Conservation (phyloP, 2,888 invertebrate genomes). For the Monopis laevigella region DNA sequence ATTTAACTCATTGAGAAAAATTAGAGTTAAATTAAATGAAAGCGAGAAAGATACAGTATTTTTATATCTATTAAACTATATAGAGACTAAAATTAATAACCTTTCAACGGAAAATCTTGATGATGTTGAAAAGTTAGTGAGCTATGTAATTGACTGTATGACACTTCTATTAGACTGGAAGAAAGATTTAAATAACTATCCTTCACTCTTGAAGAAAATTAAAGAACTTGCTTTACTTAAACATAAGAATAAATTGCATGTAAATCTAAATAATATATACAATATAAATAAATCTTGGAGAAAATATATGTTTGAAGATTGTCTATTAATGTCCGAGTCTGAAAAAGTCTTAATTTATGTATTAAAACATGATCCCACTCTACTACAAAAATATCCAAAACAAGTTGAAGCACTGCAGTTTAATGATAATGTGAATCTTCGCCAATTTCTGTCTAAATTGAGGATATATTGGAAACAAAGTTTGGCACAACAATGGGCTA, state of each 20-base stretch:
- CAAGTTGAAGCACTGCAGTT: constrained; percentile 27
- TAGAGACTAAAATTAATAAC: constrained; percentile 19
- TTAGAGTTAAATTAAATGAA: constrained; percentile 25
- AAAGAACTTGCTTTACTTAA: constrained; percentile 29
- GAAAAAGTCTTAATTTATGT: constrained; percentile 38
- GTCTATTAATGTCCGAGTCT: constrained; percentile 29
- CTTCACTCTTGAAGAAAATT: constrained; percentile 30
- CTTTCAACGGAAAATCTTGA: constrained; percentile 17
- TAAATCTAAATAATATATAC: constrained; percentile 29
- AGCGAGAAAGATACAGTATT: constrained; percentile 33
- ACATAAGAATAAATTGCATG: constrained; percentile 28
- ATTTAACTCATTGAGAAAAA: constrained; percentile 27
- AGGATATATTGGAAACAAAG: constrained; percentile 38
- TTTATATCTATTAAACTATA: constrained; percentile 28
- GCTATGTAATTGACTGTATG: constrained; percentile 26
- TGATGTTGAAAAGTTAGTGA: constrained; percentile 28
- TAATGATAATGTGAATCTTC: constrained; percentile 26
- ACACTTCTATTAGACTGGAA: constrained; percentile 34
- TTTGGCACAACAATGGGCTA: constrained; percentile 28
- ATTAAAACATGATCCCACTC: constrained; percentile 38
- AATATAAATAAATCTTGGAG: constrained; percentile 41
- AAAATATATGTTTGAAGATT: constrained; percentile 40
- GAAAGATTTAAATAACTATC: constrained; percentile 31
- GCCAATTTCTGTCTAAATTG: constrained; percentile 31
- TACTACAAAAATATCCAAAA: constrained; percentile 27